Base-by-base conservation (phyloP, 2,113 vertebrate genomes). In the Dasypus novemcinctus region DNA sequence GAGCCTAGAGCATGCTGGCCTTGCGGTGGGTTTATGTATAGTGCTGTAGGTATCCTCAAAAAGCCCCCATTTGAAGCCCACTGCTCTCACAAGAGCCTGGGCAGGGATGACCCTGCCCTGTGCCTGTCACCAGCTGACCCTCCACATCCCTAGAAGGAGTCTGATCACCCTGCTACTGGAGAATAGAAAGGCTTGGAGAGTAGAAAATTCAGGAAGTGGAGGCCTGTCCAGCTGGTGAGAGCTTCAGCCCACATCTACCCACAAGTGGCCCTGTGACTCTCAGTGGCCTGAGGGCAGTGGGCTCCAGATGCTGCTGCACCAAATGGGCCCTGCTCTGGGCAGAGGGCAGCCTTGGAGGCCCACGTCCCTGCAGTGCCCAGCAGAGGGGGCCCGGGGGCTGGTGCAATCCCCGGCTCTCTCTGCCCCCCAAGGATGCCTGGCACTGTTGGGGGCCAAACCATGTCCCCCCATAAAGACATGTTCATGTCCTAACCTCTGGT, bases 41-140 rank as follows among this genome's bases (percentile, higher is more conserved):
- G 2, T 4, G 31, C 1, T 13, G 18, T 21, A 4, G 57, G 1
- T 1, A 4, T 20, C 54, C 27, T 81, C 2, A 33, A 64, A 64
- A 54, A 86, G 66, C 46, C 52, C 46, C 64, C 41, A 38, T 27
- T 38, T 14, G n/a, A 15, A 2, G 36, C 64, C 21, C 21, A 10
- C 12, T 10, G 4, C 25, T 18, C 9, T 8, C 46, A 14, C 43
- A 0, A 5, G 33, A 9, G 17, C 13, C 17, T 46, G 36, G 41
- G 4, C 4, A 7, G 27, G 25, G 15, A 25, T 11, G 4, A 29
- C 21, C 0, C 9, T 2, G 0, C 7, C 3, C 0, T 23, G 33
- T 3, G 4, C 82, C 36, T 15, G 5, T 3, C 4, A 5, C 43
- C 11, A 17, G 29, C 43, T n/a, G 5, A 21, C 31, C 57, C 36